Evolutionary conservation across 2,113 vertebrate genomes (phyloP).

Genomic region (Peucedramus taeniatus): DNA sequence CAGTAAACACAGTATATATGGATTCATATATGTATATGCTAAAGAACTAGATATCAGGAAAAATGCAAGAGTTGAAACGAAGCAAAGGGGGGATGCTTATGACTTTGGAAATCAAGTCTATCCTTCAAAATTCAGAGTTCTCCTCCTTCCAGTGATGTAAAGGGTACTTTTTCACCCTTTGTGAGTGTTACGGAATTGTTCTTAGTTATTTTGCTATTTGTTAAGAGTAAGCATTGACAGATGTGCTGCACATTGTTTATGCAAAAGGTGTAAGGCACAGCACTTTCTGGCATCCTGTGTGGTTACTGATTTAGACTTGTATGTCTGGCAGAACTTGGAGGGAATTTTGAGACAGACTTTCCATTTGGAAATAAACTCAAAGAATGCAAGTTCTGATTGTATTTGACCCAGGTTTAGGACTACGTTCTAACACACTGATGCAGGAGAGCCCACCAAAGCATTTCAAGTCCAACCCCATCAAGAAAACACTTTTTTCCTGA

Average conservation of each 20-base stretch:
- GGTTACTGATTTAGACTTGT: not conserved
- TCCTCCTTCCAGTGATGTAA: not conserved
- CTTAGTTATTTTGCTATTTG: not conserved
- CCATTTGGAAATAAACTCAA: not conserved
- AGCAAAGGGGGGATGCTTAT: not conserved
- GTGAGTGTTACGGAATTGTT: not conserved
- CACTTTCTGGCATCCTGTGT: not conserved
- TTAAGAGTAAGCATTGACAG: not conserved
- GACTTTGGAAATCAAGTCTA: not conserved
- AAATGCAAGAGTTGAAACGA: not conserved
- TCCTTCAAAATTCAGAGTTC: not conserved
- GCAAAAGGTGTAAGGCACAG: not conserved
- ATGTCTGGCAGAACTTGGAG: slow-evolving; percentile 21
- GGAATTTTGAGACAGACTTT: slow-evolving; percentile 11
- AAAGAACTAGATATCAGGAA: not conserved
- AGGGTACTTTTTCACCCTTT: not conserved
- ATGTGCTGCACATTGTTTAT: not conserved
- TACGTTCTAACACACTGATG: not conserved
- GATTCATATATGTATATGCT: not conserved
- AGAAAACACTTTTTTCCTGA: not conserved
- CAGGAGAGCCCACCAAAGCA: not conserved
- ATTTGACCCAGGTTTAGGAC: not conserved
- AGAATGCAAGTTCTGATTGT: not conserved
- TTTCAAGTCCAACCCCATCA: not conserved
- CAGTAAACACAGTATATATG: not conserved